phyloP scores from a whole-genome alignment of 92 coral and sea anemone genomes.

The Virgularia gustaviana region DNA sequence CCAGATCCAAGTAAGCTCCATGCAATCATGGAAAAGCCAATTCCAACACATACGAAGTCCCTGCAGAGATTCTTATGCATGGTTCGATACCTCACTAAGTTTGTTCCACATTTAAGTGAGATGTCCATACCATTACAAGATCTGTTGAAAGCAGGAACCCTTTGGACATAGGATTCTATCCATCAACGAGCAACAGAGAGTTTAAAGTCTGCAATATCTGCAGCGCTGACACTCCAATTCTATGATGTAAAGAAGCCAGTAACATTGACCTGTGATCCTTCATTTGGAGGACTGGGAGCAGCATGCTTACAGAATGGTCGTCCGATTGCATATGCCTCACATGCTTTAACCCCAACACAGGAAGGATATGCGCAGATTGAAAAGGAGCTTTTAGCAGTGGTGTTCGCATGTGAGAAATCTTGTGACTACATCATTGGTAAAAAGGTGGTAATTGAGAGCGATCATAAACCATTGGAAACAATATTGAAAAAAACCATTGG shows the following conservation, averaged over 20 bases:
- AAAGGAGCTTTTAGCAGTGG: slow-evolving; percentile 46
- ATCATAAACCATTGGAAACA: slow-evolving; percentile 39
- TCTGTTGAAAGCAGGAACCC: slow-evolving; percentile 13
- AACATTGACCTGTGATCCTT: slow-evolving; percentile 39
- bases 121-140: slow-evolving; percentile 32
- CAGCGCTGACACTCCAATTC: slow-evolving; percentile 29
- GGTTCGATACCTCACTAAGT: slow-evolving; percentile 37
- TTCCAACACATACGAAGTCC: slow-evolving; percentile 18
- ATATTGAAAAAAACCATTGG: slow-evolving; percentile 42
- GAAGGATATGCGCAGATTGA: slow-evolving; percentile 39
- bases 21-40: slow-evolving; percentile 32
- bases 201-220: slow-evolving; percentile 26
- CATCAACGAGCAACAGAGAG: slow-evolving; percentile 33
- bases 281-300: slow-evolving; percentile 33
- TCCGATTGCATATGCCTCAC: slow-evolving; percentile 46
- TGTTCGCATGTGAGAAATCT: slow-evolving; percentile 38
- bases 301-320: slow-evolving; percentile 36
- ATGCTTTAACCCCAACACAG: slow-evolving; percentile 29
- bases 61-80: slow-evolving; percentile 38
- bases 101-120: slow-evolving; percentile 35
- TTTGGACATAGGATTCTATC: slow-evolving; percentile 21
- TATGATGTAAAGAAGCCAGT: slow-evolving; percentile 38
- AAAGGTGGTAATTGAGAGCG: slow-evolving; percentile 27
- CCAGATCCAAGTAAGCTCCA: slow-evolving; percentile 34
- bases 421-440: slow-evolving; percentile 41